Conservation (phyloP, 2,797 vertebrate genomes). For the Prionace glauca region DNA sequence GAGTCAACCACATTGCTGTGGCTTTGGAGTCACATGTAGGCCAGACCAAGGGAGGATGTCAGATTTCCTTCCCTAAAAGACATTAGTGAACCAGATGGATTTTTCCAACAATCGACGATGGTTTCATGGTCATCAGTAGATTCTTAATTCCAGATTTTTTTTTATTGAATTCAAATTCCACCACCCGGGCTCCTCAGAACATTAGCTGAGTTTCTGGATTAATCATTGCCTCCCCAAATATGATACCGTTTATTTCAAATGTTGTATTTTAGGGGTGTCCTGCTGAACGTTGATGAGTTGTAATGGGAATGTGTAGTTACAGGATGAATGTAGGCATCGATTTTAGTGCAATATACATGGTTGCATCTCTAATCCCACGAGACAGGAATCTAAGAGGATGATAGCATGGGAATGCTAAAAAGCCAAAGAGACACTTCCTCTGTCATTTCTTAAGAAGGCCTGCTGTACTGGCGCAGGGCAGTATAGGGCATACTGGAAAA, state of each 20-base stretch:
- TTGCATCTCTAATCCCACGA: neutral
- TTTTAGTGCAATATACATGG: neutral
- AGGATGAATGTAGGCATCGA: neutral
- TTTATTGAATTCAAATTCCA: too few species aligned
- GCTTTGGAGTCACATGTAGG: too few species aligned
- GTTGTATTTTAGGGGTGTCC: neutral
- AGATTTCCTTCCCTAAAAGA: too few species aligned
- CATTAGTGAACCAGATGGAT: too few species aligned
- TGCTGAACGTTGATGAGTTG: neutral
- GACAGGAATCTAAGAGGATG: neutral
- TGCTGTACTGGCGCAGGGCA: neutral
- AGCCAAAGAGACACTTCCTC: neutral
- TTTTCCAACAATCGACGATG: too few species aligned
- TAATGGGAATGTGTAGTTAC: neutral
- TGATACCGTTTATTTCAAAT: neutral
- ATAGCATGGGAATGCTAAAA: neutral
- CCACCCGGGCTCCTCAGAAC: too few species aligned
- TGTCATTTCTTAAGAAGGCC: neutral
- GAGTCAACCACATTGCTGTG: too few species aligned
- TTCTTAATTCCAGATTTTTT: too few species aligned
- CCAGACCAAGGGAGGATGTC: too few species aligned
- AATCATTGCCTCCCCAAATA: neutral
- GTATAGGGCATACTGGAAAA: neutral
- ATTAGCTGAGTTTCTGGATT: too few species aligned
- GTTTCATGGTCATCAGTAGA: too few species aligned